A percentile compares a stretch with the other conserved stretches of the same genome.
phyloP scores from a whole-genome alignment of 1,140 invertebrate genomes.

The Drosophila athabasca region DNA sequence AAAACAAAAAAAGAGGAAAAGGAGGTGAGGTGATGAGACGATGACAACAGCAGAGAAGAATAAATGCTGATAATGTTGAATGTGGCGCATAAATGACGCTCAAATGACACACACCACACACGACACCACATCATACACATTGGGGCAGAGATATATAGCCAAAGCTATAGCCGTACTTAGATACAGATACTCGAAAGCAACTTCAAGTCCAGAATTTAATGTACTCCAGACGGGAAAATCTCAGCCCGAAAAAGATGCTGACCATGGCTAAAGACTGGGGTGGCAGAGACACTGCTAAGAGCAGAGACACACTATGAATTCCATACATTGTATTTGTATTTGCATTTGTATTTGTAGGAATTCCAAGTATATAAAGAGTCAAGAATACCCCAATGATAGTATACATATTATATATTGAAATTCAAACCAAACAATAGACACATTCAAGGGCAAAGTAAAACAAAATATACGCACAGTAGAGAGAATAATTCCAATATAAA shows the following conservation, averaged over 20 bases:
- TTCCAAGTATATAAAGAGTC: too few relatives aligned
- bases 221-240: constrained; percentile 27
- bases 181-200: constrained; percentile 31
- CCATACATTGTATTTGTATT: too few relatives aligned
- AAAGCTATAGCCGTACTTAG: constrained; percentile 38
- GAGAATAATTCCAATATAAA: too few relatives aligned
- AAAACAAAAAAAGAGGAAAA: too few relatives aligned
- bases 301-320: too few relatives aligned
- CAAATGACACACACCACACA: constrained; percentile 24
- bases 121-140: background rate
- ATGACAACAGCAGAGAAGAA: constrained; percentile 8
- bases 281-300: background rate
- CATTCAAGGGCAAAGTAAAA: too few relatives aligned
- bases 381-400: too few relatives aligned
- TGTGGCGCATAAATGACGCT: constrained; percentile 46
- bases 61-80: constrained; percentile 54
- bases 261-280: constrained; percentile 3
- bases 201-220: constrained; percentile 37
- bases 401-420: too few relatives aligned
- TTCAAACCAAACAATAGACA: too few relatives aligned
- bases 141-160: constrained; percentile 5
- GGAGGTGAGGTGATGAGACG: too few relatives aligned
- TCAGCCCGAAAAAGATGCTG: constrained; percentile 15
- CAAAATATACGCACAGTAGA: too few relatives aligned
- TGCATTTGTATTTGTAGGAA: too few relatives aligned